These are phyloP conservation scores for Paramormyrops kingsleyae DNA, from an alignment of 2,113 vertebrate species.

Conservation along the genomic window DNA sequence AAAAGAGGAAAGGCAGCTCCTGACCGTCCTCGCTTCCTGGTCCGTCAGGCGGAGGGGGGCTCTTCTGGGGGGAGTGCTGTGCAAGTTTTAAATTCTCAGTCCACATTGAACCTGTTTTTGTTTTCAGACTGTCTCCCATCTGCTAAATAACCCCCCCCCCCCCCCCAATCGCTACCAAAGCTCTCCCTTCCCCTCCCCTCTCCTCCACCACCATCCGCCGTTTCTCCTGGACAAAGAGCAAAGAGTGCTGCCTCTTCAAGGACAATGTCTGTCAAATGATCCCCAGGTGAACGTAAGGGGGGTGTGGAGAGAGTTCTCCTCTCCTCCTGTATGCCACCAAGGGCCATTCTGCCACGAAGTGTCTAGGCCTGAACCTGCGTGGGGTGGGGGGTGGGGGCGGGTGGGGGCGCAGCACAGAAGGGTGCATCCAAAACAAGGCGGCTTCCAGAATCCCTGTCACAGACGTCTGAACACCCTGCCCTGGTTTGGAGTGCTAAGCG, in stretches of 20 bases:
- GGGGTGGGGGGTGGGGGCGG: background rate
- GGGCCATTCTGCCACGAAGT: background rate
- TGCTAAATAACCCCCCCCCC: constrained; percentile 34
- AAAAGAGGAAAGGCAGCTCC: background rate
- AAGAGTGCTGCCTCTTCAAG: constrained; percentile 58
- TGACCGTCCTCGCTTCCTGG: background rate
- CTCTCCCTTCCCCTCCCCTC: constrained; percentile 2
- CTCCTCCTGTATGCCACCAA: background rate
- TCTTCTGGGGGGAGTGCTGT: constrained; percentile 49
- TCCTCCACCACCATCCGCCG: constrained; percentile 9
- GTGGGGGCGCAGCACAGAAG: background rate
- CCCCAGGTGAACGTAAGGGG: constrained; percentile 52
- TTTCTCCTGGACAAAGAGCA: constrained; percentile 35
- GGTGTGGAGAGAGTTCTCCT: background rate
- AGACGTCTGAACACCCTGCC: background rate
- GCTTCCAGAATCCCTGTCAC: background rate
- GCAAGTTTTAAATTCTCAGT: constrained; percentile 72
- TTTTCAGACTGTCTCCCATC: constrained; percentile 67
- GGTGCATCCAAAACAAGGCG: background rate
- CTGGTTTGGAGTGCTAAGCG: background rate
- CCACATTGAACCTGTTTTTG: constrained; percentile 66
- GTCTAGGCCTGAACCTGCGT: background rate
- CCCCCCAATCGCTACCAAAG: background rate
- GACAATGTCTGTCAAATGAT: constrained; percentile 62
- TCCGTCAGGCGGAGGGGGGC: background rate